Base-by-base conservation (phyloP, 2,113 vertebrate species). In the Eidolon helvum region DNA sequence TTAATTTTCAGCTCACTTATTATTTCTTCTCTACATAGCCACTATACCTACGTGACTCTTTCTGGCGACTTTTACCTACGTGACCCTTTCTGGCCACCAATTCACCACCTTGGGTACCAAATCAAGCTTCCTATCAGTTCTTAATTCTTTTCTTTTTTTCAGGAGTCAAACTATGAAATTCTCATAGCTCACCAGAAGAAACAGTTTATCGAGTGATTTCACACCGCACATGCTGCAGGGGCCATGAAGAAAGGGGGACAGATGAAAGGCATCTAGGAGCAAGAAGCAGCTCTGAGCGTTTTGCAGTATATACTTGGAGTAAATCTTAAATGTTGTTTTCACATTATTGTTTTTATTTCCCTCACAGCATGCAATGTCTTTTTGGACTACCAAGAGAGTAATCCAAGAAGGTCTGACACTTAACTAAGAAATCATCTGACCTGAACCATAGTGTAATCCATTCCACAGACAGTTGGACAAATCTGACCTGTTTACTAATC, bases 151-250 rank as follows among this genome's bases (percentile, higher is more conserved):
- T 96, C 59, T 28, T 75, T 75, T 75, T 84, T 94, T 79, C n/a
- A 50, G 38, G 45, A 16, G 84, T 21, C 43, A 63, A 48, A 82
- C 93, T 92, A 87, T 71, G 95, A 96, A 97, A 98, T 66, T 83
- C 77, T 50, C 65, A 90, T 3, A 50, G 72, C 89, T 78, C 24
- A 38, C 59, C 75, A 77, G 82, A 16, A 15, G 5, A 96, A 97
- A 74, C 28, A 12, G 6, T 38, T 59, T 91, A 77, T 65, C 26
- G 38, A 55, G 59, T 18, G 61, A 30, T 7, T 24, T 94, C 96
- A 94, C 94, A 96, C n/a, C 91, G 40, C 0, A 50, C 77, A 33
- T 24, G 68, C 88, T 61, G 48, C 10, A 4, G 88, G 86, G 74
- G 1, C 22, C 50, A 77, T 0, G 0, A 35, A 35, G 65, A 86